Evolutionary conservation across 1,140 invertebrate species (phyloP).

Genomic region (Aleiodes sp.): DNA sequence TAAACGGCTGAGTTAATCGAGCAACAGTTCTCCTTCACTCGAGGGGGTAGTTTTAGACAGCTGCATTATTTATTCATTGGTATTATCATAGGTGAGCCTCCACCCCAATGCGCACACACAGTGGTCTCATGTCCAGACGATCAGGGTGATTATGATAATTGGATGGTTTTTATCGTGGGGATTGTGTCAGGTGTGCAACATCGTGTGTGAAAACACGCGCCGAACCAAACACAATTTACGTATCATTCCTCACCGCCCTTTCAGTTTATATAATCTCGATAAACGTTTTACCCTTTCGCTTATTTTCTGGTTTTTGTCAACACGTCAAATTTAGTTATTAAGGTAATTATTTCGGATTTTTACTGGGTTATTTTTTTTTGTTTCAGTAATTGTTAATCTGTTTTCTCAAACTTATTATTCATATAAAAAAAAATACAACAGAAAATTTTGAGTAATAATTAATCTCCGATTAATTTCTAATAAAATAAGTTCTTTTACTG

Average conservation of each 20-base stretch:
- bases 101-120: no score
- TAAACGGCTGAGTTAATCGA: constrained; percentile 62
- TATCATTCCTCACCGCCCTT: neutral
- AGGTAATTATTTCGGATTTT: neutral
- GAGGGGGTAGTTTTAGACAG: constrained; percentile 43
- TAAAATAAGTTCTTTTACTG: neutral
- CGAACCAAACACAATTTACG: no score
- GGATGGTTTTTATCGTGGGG: constrained; percentile 37
- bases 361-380: neutral
- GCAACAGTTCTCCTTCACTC: constrained; percentile 45
- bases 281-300: neutral
- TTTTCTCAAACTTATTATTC: neutral
- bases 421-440: no score
- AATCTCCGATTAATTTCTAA: no score
- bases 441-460: no score
- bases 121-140: constrained; percentile 35
- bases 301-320: neutral
- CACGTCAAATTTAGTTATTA: neutral
- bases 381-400: neutral
- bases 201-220: constrained; percentile 30
- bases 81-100: constrained; percentile 12
- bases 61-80: constrained; percentile 38
- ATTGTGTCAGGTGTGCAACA: constrained; percentile 45
- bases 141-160: constrained; percentile 52
- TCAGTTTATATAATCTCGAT: neutral